Conservation (phyloP, 2,888 invertebrate genomes). For the Steinernema carpocapsae region DNA sequence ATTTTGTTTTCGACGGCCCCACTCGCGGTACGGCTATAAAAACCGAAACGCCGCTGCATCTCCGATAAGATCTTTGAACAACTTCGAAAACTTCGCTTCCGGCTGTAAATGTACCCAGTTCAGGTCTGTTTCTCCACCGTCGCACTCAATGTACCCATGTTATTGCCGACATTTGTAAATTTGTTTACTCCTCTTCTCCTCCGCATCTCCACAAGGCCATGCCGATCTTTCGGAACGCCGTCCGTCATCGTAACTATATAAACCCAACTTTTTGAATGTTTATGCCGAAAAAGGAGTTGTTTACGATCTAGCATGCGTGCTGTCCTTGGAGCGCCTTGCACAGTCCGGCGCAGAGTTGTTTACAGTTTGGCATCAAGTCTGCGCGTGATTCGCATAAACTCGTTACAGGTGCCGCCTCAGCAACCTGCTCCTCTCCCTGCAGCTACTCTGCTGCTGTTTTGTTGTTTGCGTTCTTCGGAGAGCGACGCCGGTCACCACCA, state of each 20-base stretch:
- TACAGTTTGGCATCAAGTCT: conserved; percentile 18
- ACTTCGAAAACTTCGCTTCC: too few relatives aligned
- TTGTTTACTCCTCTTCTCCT: too few relatives aligned
- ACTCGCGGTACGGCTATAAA: too few relatives aligned
- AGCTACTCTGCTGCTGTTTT: not conserved
- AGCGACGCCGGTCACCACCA: not conserved
- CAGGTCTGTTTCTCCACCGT: too few relatives aligned
- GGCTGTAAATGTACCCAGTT: too few relatives aligned
- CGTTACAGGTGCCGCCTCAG: not conserved
- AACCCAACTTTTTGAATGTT: not conserved
- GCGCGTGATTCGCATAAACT: conserved; percentile 29
- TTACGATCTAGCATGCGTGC: not conserved
- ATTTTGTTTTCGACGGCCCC: too few relatives aligned
- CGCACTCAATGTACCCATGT: too few relatives aligned
- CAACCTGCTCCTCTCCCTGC: too few relatives aligned
- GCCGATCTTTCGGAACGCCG: not conserved
- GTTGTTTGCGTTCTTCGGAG: not conserved
- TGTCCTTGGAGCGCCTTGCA: conserved; percentile 21
- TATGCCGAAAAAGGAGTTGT: not conserved
- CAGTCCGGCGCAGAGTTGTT: conserved; percentile 28
- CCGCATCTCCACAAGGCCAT: not conserved
- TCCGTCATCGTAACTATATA: not conserved
- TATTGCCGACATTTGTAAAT: too few relatives aligned
- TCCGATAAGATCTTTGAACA: too few relatives aligned
- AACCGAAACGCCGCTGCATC: too few relatives aligned